Percentiles rank a stretch among this genome's conserved stretches.
Conservation (phyloP, 2,888 invertebrate species). For the Diloba caeruleocephala region DNA sequence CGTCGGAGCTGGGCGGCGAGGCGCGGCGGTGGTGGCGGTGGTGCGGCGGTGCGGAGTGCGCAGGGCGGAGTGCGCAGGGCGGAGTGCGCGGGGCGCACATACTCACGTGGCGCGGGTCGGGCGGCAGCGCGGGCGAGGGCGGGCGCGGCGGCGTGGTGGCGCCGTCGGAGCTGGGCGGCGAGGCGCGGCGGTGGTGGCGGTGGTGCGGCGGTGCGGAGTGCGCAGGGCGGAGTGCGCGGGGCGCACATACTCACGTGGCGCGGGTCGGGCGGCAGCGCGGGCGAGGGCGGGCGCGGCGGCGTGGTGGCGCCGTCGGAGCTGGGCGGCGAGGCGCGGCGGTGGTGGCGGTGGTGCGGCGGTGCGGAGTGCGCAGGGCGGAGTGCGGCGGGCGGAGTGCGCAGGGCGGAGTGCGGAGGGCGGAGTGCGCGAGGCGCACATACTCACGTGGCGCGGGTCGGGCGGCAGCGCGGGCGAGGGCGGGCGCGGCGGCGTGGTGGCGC, state of each 20-base stretch:
- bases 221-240: slow-evolving; percentile 20
- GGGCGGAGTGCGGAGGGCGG: not conserved
- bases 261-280: slow-evolving; percentile 1
- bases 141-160: slow-evolving; percentile 52
- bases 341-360: not conserved
- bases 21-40: not conserved
- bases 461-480: slow-evolving; percentile 36
- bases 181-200: slow-evolving; percentile 8
- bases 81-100: not conserved
- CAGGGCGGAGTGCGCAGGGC: not conserved
- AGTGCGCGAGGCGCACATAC: not conserved
- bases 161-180: slow-evolving; percentile 11
- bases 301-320: slow-evolving; percentile 32
- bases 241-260: not conserved
- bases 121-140: slow-evolving; percentile 28
- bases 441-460: slow-evolving; percentile 14
- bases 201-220: slow-evolving; percentile 29
- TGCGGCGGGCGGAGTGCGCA: no score
- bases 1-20: not conserved
- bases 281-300: slow-evolving; percentile 1
- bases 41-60: not conserved
- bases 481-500: slow-evolving; percentile 50
- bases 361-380: no score
- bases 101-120: slow-evolving; percentile 1
- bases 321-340: slow-evolving; percentile 15